phyloP scores from a whole-genome alignment of 1,140 invertebrate genomes.

The Musca domestica region DNA sequence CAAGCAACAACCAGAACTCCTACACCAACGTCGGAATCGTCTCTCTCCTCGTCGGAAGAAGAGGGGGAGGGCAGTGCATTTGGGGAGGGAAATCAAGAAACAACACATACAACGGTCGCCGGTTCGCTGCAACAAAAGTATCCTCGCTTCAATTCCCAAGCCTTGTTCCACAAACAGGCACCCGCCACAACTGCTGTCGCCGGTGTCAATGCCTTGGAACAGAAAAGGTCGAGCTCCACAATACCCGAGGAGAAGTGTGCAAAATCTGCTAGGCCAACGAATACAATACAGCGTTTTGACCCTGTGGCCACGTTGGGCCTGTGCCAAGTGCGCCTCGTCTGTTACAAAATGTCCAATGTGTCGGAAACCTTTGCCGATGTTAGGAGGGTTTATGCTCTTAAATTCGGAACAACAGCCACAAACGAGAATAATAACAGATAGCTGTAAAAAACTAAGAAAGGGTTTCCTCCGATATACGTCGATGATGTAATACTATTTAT shows the following conservation, averaged over 20 bases:
- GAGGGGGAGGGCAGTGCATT: neutral
- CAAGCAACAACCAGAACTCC: constrained; percentile 19
- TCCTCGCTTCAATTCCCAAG: constrained; percentile 24
- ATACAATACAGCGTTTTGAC: constrained; percentile 82
- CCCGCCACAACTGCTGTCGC: no score
- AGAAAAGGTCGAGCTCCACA: neutral
- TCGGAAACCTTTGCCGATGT: constrained; percentile 61
- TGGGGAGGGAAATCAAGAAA: constrained; percentile 7
- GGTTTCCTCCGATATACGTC: no score
- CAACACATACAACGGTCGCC: no score
- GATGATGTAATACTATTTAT: constrained; percentile 6
- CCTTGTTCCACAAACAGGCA: constrained; percentile 28
- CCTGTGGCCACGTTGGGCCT: constrained; percentile 81
- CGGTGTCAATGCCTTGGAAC: neutral
- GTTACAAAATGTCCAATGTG: constrained; percentile 81
- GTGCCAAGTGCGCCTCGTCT: constrained; percentile 77
- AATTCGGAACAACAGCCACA: neutral
- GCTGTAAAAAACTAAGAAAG: neutral
- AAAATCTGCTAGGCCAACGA: constrained; percentile 73
- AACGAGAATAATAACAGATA: no score
- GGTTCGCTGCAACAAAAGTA: constrained; percentile 25
- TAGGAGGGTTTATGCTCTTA: constrained; percentile 53
- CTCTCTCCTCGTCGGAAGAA: neutral
- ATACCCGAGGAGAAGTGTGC: constrained; percentile 58
- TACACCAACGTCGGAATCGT: neutral